Conservation (phyloP, 2,888 invertebrate genomes). For the Acanthoscelides obtectus region DNA sequence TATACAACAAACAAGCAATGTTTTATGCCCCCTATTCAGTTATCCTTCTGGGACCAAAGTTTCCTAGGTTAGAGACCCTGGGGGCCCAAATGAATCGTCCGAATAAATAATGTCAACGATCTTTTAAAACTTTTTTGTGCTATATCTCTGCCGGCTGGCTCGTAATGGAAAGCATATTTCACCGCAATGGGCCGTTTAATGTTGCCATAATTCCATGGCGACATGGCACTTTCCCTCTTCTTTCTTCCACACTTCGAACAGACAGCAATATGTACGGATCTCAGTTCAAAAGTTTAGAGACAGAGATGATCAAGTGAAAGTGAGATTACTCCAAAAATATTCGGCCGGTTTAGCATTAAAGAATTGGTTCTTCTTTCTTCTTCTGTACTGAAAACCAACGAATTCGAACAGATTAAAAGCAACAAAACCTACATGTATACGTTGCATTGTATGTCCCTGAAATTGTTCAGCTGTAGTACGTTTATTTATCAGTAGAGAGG, state of each 20-base stretch:
- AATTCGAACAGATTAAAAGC: too few relatives aligned
- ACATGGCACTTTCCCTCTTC: constrained; percentile 9
- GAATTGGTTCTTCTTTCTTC: too few relatives aligned
- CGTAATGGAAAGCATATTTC: constrained; percentile 47
- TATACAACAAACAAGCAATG: not conserved
- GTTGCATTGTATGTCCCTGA: too few relatives aligned
- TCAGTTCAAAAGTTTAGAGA: not conserved
- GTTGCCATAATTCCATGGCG: constrained; percentile 30
- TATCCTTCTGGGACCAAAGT: not conserved
- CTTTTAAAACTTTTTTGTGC: constrained; percentile 19
- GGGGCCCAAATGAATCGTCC: constrained; percentile 3
- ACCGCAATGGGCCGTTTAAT: constrained; percentile 41
- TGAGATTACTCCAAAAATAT: too few relatives aligned
- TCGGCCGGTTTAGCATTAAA: too few relatives aligned
- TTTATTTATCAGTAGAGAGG: too few relatives aligned
- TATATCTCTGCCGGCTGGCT: not conserved
- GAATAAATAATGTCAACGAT: constrained; percentile 44
- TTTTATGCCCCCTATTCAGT: not conserved
- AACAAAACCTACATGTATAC: too few relatives aligned
- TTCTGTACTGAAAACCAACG: too few relatives aligned
- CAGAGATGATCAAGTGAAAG: too few relatives aligned
- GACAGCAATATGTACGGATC: too few relatives aligned
- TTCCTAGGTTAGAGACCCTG: not conserved
- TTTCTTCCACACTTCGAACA: not conserved
- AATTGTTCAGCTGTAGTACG: too few relatives aligned